Evolutionary conservation across 1,140 invertebrate species (phyloP).

Genomic region (Sycophaga agraensis): DNA sequence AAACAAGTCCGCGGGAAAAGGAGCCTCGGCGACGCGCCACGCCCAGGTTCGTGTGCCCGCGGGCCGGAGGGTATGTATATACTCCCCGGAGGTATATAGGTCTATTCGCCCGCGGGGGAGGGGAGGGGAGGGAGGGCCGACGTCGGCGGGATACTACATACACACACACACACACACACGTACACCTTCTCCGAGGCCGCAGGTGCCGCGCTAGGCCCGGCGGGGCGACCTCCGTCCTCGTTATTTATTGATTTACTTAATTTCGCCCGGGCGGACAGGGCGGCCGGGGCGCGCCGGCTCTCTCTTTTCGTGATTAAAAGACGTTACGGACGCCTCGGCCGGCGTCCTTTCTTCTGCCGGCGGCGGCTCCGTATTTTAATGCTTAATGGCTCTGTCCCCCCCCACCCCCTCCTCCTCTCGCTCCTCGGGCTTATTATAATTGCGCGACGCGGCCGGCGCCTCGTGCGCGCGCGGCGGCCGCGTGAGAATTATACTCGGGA

Average conservation of each 20-base stretch:
- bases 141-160: too few species aligned
- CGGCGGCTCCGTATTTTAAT: conserved; percentile 50
- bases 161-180: too few species aligned
- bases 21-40: conserved; percentile 29
- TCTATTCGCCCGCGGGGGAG: too few species aligned
- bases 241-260: conserved; percentile 60
- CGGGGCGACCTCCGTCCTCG: conserved; percentile 38
- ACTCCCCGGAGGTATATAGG: too few species aligned
- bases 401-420: too few species aligned
- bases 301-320: conserved; percentile 58
- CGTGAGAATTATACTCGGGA: too few species aligned
- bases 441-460: background rate
- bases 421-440: conserved; percentile 51
- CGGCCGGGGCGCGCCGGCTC: conserved; percentile 40
- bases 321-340: conserved; percentile 55
- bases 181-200: too few species aligned
- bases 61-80: too few species aligned
- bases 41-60: too few species aligned
- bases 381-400: conserved; percentile 51
- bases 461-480: background rate
- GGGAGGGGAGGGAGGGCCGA: too few species aligned
- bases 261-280: conserved; percentile 52
- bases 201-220: conserved; percentile 43
- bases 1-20: conserved; percentile 22
- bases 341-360: conserved; percentile 32